Evolutionary conservation across 2,113 vertebrate species (phyloP), one percentile per base, ranked within the genome.

Genomic region (Mastomys natalensis): DNA sequence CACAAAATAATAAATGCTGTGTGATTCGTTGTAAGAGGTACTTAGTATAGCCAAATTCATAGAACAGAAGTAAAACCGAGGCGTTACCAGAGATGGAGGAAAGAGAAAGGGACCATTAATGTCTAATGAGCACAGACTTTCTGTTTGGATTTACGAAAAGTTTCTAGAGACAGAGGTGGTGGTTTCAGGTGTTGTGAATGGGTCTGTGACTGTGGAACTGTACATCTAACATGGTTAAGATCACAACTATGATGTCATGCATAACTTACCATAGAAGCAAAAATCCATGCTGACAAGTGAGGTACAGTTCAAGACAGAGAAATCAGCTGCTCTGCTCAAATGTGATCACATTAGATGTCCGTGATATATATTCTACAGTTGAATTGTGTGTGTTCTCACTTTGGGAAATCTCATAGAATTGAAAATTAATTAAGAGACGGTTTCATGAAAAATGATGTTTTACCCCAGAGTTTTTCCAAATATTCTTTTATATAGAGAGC

Each of bases 381-480:
- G 51, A 66, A 15, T 37, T 76, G 2, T 43, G 1, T 60, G 16
- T 87, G 19, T 26, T 55, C 40, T 62, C 62, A 40, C 22, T 87
- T 78, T n/a, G 51, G 22, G n/a, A 96, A 94, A 64, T 76, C 77
- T 55, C 89, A 88, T 4, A 55, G 3, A 92, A 93, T 29, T 72
- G 55, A 92, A 96, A 87, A 66, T 81, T 74, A 93, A 77, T 34
- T 76, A 84, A 95, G 60, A 92, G 45, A 40, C 29, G 19, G 45
- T 29, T 86, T 37, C 10, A 60, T 48, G n/a, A 48, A 40, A 73
- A 90, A 95, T 5, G 8, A 66, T 58, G 21, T 26, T 70, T 91
- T 74, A 45, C 51, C 31, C 11, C 91, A 70, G n/a, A 12, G 76
- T 82, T 91, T 95, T 37, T 22, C 68, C 19, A 76, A 92, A 31